Conservation (phyloP, 2,113 vertebrate species). For the Athene cunicularia region DNA sequence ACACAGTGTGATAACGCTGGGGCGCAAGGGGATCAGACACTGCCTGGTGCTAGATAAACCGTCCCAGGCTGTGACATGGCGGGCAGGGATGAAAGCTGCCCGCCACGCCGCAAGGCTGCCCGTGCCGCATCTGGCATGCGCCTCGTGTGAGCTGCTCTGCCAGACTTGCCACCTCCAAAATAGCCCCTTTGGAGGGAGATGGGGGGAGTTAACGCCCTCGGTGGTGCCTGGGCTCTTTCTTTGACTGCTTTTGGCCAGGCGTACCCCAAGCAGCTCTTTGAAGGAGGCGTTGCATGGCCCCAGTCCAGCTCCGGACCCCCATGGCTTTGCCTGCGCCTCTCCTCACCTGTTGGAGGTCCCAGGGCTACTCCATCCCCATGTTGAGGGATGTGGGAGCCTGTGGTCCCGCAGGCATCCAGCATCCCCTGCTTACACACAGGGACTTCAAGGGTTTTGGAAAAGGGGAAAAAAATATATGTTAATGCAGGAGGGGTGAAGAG, state of each 20-base stretch:
- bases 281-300: not conserved
- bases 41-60: not conserved
- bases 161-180: rapidly evolving
- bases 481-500: not conserved
- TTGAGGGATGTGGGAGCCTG: not conserved
- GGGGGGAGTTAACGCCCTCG: too few relatives aligned
- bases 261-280: not conserved
- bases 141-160: not conserved
- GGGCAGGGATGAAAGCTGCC: not conserved
- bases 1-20: not conserved
- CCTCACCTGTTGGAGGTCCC: rapidly evolving
- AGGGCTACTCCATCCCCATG: rapidly evolving
- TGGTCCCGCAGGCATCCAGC: not conserved
- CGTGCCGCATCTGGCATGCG: rapidly evolving
- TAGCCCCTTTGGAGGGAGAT: not conserved
- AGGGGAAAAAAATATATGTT: too few relatives aligned
- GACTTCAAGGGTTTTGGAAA: not conserved
- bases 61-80: rapidly evolving
- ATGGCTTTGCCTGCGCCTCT: not conserved
- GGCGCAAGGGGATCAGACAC: not conserved
- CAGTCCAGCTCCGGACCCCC: rapidly evolving
- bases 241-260: not conserved
- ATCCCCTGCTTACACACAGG: not conserved
- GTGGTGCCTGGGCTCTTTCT: not conserved
- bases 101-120: rapidly evolving